Evolutionary conservation across 2,113 vertebrate species (phyloP).

Genomic region (Benthochromis sp.): DNA sequence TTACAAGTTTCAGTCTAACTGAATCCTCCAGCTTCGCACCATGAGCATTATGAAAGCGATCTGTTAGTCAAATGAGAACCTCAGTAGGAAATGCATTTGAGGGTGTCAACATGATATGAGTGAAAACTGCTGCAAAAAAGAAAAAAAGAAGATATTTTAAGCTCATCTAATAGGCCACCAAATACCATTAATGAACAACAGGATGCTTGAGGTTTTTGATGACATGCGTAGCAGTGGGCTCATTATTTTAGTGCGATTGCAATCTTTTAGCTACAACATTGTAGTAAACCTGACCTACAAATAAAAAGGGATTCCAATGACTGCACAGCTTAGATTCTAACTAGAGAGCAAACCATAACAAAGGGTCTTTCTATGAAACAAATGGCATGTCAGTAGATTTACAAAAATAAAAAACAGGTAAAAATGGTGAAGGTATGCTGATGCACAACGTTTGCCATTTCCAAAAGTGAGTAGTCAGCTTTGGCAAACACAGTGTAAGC

Average conservation of each 20-base stretch:
- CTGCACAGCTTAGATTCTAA: accelerated
- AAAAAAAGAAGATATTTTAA: background rate
- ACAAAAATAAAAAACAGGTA: background rate
- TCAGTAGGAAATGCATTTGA: background rate
- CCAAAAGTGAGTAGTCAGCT: background rate
- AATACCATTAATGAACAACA: background rate
- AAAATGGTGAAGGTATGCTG: background rate
- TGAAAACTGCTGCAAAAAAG: background rate
- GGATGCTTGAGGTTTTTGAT: background rate
- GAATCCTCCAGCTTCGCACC: background rate
- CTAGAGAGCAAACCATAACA: background rate
- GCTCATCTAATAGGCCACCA: background rate
- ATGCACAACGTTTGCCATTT: background rate
- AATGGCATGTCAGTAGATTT: background rate
- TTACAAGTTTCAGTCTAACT: background rate
- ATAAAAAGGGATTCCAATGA: background rate
- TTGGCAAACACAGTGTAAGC: background rate
- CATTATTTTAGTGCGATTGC: background rate
- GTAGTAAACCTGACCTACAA: background rate
- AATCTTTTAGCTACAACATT: background rate
- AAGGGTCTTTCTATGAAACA: background rate
- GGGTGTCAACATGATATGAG: no score
- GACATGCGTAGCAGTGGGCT: accelerated
- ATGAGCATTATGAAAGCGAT: background rate
- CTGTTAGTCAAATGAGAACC: background rate